Base-by-base conservation (phyloP, 1,140 invertebrate species). In the Zaprionus nigranus region DNA sequence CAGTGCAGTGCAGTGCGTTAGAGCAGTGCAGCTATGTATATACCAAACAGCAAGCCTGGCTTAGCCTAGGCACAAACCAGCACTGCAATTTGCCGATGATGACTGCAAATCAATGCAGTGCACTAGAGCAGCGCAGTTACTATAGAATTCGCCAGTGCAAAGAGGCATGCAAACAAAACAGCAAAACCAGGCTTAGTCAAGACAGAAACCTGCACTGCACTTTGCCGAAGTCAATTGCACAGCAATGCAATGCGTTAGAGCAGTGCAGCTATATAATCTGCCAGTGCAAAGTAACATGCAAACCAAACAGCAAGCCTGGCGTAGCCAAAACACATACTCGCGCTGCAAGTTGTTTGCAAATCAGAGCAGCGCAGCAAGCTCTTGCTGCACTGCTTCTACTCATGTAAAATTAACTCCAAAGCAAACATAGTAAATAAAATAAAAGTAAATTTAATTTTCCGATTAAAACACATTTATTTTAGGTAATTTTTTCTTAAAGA, bases 401-500 rank as follows among this genome's bases (percentile, higher is more conserved):
- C 12, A 13, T 51, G 46, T 22, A 5, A 5, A 46, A 17, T 13
- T 3, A 34, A 0, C 9, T 34, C 9, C 30, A 34, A 34, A 34
- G 9, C 9, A 34, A 34, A 34, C 9, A 28, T 28, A 28, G n/a
- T n/a, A 28, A 34, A 30, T 30, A 6, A 26, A 26, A 24, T 24
- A 13, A 12, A 13, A 22, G 5, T 4, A 1, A 51, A 12, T 49
- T 20, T 24, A 9, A 24, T 13, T 22, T 22, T 43, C 7, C 20
- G 51, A 40, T 34, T 64, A 65, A 57, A 65, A 65, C 46, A 65
- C 62, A 56, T 64, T 56, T 40, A 56, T 56, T 65, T 30, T 58
- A 24, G 20, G 7, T 46, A 17, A 46, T 57, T 36, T 61, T 62
- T 70, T 75, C 66, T 75, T 75, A 22, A 62, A 70, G 59, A 75